Evolutionary conservation across 2,797 vertebrate species (phyloP), one percentile per base, ranked within the genome.

Genomic region (Euthynnus affinis): DNA sequence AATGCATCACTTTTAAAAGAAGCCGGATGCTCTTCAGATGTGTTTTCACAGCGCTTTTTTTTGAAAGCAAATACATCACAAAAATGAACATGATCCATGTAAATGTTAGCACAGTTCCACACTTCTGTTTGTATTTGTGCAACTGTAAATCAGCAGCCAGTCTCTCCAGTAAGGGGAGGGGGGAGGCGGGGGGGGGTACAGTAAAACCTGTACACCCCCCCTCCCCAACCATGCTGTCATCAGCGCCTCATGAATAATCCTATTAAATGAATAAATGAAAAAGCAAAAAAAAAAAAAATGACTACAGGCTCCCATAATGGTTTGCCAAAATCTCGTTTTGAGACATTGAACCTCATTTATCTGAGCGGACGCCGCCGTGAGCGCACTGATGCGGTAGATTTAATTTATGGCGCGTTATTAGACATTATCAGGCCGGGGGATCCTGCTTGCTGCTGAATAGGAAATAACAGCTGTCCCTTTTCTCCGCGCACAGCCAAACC

Each of bases 341-440:
- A 84, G 79, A 88, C 88, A 78, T 84, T 44, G 59, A 90, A 80
- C 68, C 80, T 77, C 82, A 82, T 92, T 90, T 92, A 87, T 91
- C 86, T 59, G 27, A 62, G 80, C 68, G 71, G 75, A 71, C 53
- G 72, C 76, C 71, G 70, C 76, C 59, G 61, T 48, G 74, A 63
- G 83, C 22, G 32, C 81, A 82, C 67, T 78, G 84, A 85, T 87
- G 87, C 79, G 15, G 70, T 67, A 84, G 85, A 90, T 93, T 91
- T 92, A 91, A 93, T 92, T 90, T 90, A 92, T 91, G 88, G 74
- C 23, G 60, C 64, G 74, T 92, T 92, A 92, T 91, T 90, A 88
- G 84, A 93, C 87, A 62, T 91, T 90, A 93, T 91, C 89, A 58
- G 81, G 85, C 81, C 14, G 23, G 46, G 46, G 76, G 81, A 89